Base-by-base conservation (phyloP, 2,113 vertebrate species). In the Pteropus alecto region DNA sequence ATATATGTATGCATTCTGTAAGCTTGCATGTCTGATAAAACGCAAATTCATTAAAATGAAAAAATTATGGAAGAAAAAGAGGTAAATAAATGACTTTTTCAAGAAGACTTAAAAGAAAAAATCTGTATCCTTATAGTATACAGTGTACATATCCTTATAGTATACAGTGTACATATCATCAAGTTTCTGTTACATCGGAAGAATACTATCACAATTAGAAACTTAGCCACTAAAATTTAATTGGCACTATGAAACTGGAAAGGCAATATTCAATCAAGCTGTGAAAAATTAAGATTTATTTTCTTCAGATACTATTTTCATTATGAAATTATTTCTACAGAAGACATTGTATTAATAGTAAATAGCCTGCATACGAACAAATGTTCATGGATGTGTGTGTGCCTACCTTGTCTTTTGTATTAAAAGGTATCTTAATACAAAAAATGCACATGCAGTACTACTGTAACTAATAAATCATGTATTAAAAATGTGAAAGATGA, bases 401-500 rank as follows among this genome's bases (percentile, higher is more conserved):
- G 11, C 5, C 28, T 82, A 22, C 5, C 41, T 85, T 88, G 5
- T 82, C 30, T 19, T 48, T 95, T 30, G 0, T 54, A 87, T 38
- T 88, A 71, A 58, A 86, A 56, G 2, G 0, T 41, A 6, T 26
- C 26, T 87, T 90, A 87, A 95, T 94, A 56, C 21, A 86, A 92
- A 51, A 79, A 90, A 51, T 33, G 7, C 4, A 56, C 12, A n/a
- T 74, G 11, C 2, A 76, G 16, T 30, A 82, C 30, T 82, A 85
- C 2, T 54, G 7, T 89, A 81, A 73, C 26, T 76, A 68, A 93
- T 87, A 93, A 94, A 87, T 96, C 46, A 91, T 24, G 5, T 63
- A 71, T 68, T 15, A 91, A 90, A 95, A 98, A 93, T 71, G 33
- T 91, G 65, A 61, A 93, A 90, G 10, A 90, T 93, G 48, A 1